phyloP scores from a whole-genome alignment of 2,113 vertebrate genomes.

The Phrynosoma blainvillii region DNA sequence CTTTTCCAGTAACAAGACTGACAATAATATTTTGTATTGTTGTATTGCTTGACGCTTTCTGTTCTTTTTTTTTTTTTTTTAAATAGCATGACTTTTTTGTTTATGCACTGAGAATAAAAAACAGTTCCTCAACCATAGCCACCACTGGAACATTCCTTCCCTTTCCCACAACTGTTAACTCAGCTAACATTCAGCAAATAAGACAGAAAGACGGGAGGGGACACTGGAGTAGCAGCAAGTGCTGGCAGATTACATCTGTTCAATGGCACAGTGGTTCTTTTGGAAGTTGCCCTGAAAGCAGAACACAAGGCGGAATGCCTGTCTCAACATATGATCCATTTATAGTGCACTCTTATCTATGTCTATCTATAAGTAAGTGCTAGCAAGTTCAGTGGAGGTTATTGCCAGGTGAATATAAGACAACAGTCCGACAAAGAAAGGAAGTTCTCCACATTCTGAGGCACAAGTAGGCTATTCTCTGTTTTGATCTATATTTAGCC shows the following conservation, averaged over 20 bases:
- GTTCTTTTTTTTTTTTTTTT: background rate
- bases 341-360: background rate
- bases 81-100: background rate
- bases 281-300: background rate
- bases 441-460: background rate
- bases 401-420: background rate
- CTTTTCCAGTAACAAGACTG: background rate
- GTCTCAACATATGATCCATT: background rate
- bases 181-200: background rate
- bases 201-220: background rate
- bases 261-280: background rate
- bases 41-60: background rate
- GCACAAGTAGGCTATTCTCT: constrained; percentile 36
- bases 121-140: background rate
- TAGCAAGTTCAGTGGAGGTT: background rate
- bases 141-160: background rate
- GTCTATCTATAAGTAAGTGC: background rate
- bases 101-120: background rate
- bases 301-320: background rate
- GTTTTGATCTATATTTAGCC: constrained; percentile 58
- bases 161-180: background rate
- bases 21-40: background rate
- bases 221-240: background rate
- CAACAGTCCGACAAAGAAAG: background rate
- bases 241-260: background rate